phyloP scores from a whole-genome alignment of 2,888 invertebrate genomes.

The Clepsis dumicolana region DNA sequence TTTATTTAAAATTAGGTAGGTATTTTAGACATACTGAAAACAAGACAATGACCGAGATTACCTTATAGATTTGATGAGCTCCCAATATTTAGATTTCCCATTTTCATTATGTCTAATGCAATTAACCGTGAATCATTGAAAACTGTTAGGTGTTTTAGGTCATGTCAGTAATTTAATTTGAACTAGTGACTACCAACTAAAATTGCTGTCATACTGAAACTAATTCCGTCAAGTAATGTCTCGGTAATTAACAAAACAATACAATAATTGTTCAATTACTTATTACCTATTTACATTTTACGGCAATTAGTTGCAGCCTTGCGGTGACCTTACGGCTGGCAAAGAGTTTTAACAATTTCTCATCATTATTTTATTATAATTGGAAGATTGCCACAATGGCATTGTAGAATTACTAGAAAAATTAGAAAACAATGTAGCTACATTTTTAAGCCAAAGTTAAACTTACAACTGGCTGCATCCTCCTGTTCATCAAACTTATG shows the following conservation, averaged over 20 bases:
- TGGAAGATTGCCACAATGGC: constrained; percentile 28
- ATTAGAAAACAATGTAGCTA: too few species aligned
- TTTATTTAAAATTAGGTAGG: too few species aligned
- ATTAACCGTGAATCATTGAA: too few species aligned
- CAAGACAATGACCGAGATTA: too few species aligned
- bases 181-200: background rate
- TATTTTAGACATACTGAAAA: too few species aligned
- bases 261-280: constrained; percentile 2
- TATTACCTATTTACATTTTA: constrained; percentile 11
- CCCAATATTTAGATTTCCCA: too few species aligned
- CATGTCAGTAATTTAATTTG: background rate
- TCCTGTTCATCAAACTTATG: too few species aligned
- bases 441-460: too few species aligned
- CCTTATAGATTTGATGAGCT: too few species aligned
- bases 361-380: constrained; percentile 40
- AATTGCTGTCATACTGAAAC: background rate
- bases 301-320: constrained; percentile 32
- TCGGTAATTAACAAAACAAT: background rate
- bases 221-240: background rate
- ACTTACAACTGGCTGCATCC: too few species aligned
- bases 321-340: constrained; percentile 9
- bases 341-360: constrained; percentile 33
- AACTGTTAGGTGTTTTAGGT: too few species aligned
- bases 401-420: constrained; percentile 21
- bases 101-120: too few species aligned